phyloP scores from a whole-genome alignment of 2,113 vertebrate genomes.

The Oxyura jamaicensis region DNA sequence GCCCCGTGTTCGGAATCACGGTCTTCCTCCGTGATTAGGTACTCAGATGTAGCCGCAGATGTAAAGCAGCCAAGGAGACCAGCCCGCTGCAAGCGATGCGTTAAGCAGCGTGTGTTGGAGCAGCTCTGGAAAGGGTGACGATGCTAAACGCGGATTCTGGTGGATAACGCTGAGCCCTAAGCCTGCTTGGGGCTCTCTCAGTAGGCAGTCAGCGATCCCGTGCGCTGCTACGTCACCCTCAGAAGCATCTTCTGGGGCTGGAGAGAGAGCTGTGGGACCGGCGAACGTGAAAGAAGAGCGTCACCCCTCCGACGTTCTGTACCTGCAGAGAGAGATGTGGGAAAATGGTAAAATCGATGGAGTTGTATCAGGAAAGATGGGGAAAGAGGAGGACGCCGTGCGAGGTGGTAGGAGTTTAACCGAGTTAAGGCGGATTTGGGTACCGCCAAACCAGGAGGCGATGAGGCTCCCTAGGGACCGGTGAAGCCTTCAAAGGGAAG shows the following conservation, averaged over 20 bases:
- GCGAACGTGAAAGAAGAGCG: background rate
- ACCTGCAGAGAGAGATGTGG: background rate
- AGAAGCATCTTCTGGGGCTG: background rate
- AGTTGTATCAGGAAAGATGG: background rate
- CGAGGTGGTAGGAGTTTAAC: background rate
- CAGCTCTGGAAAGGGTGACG: background rate
- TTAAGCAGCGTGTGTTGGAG: accelerated
- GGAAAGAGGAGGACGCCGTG: background rate
- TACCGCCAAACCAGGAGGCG: background rate
- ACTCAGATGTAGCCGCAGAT: background rate
- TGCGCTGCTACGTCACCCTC: background rate
- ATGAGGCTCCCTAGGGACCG: background rate
- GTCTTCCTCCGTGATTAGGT: background rate
- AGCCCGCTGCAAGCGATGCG: background rate
- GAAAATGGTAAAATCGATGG: background rate
- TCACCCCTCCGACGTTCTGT: background rate
- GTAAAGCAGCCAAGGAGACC: background rate
- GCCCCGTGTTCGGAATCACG: accelerated
- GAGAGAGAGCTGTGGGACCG: background rate
- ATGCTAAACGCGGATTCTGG: background rate
- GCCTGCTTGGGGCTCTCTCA: background rate
- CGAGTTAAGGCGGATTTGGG: background rate
- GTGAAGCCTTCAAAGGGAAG: conserved; percentile 18
- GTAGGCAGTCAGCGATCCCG: background rate
- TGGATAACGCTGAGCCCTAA: background rate